Evolutionary conservation across 2,797 vertebrate genomes (phyloP).

Genomic region (Choloepus didactylus): DNA sequence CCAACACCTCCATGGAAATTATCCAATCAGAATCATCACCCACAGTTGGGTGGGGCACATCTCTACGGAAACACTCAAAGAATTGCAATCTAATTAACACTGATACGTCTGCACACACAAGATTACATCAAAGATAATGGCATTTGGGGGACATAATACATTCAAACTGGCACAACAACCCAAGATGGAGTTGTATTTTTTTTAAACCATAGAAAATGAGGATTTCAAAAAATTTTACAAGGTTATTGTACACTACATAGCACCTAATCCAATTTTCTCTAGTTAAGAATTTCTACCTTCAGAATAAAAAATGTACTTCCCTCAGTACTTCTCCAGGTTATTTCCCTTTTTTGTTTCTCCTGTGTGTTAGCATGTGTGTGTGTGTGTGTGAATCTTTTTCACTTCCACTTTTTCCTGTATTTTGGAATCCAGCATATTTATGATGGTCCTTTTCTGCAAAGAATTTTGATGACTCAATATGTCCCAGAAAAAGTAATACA

Average conservation of each 20-base stretch:
- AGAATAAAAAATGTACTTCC: neutral
- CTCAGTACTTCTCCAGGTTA: neutral
- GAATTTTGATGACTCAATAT: slow-evolving; percentile 20
- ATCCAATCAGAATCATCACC: too few species aligned
- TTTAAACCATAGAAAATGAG: neutral
- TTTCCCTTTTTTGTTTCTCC: neutral
- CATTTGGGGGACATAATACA: too few species aligned
- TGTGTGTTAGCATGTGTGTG: too few species aligned
- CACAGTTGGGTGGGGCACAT: too few species aligned
- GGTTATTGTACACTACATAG: neutral
- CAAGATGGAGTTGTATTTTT: neutral
- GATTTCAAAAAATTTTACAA: neutral
- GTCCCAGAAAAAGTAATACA: neutral
- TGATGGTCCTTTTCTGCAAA: neutral
- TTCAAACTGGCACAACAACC: neutral
- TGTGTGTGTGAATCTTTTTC: neutral
- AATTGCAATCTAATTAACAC: too few species aligned
- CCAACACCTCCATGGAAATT: too few species aligned
- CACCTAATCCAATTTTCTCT: slow-evolving; percentile 5
- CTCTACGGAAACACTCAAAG: too few species aligned
- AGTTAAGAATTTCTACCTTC: slow-evolving; percentile 9
- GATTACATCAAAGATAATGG: too few species aligned
- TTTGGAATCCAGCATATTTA: slow-evolving; percentile 6
- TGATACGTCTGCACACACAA: too few species aligned
- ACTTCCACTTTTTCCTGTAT: neutral